Percentiles rank a stretch among this genome's conserved stretches.
Conservation (phyloP, 2,888 invertebrate genomes). For the Anthophora plumipes region DNA sequence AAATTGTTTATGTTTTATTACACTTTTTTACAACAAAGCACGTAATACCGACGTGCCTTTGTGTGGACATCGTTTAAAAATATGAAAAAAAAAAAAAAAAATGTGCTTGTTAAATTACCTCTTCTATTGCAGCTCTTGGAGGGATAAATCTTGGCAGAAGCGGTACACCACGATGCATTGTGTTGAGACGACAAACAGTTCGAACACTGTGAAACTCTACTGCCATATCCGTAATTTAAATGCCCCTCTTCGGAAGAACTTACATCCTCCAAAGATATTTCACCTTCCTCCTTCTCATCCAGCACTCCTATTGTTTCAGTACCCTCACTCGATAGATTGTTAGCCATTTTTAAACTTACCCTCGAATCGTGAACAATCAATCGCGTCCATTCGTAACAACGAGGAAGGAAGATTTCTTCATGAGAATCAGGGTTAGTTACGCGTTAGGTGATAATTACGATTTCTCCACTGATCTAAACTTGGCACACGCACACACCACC, state of each 20-base stretch:
- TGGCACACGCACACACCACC: constrained; percentile 35
- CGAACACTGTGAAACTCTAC: constrained; percentile 66
- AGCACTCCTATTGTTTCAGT: constrained; percentile 78
- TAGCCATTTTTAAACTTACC: constrained; percentile 79
- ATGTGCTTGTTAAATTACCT: constrained; percentile 59
- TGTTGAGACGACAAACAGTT: constrained; percentile 72
- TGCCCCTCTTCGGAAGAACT: constrained; percentile 83
- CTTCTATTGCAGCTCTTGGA: constrained; percentile 51
- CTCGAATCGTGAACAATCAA: constrained; percentile 41
- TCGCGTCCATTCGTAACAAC: constrained; percentile 54
- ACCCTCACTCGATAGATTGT: constrained; percentile 80
- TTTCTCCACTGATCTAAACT: constrained; percentile 28
- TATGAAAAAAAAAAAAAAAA: background rate
- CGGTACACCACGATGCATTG: constrained; percentile 75
- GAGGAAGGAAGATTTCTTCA: constrained; percentile 11
- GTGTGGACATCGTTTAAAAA: background rate
- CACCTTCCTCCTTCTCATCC: constrained; percentile 83
- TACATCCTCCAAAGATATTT: constrained; percentile 83
- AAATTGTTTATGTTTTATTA: background rate
- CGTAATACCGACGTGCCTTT: background rate
- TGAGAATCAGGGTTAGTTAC: constrained; percentile 51
- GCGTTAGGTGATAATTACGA: constrained; percentile 34
- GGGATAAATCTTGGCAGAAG: constrained; percentile 48
- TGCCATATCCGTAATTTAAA: constrained; percentile 69
- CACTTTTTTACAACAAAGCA: background rate